These are phyloP conservation scores for Nysson spinosus DNA, from an alignment of 2,888 invertebrate species.

Conservation along the genomic window DNA sequence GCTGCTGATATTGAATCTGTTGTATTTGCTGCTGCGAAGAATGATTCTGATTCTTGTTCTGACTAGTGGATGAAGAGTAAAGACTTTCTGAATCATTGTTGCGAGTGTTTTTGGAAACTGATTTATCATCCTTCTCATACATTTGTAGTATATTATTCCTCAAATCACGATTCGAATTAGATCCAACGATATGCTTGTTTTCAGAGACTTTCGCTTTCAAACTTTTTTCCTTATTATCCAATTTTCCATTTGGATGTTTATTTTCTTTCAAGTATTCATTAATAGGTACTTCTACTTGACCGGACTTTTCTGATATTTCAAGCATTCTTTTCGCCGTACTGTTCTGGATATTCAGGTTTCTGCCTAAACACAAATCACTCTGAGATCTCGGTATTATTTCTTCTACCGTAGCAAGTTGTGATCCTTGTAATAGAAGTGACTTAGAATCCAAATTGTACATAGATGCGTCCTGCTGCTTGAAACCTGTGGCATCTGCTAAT, in stretches of 20 bases:
- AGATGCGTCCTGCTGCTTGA: constrained; percentile 13
- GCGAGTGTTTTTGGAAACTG: not conserved
- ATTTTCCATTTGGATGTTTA: constrained; percentile 39
- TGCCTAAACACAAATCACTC: constrained; percentile 8
- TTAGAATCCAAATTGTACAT: too few species aligned
- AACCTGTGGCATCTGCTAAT: constrained; percentile 60
- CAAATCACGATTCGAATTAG: not conserved
- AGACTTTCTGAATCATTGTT: constrained; percentile 12
- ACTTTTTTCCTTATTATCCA: constrained; percentile 8
- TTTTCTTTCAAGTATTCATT: constrained; percentile 59
- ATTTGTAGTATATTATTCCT: constrained; percentile 8
- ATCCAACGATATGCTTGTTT: constrained; percentile 4
- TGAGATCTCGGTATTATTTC: constrained; percentile 20
- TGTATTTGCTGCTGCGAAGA: not conserved
- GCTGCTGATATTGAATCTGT: constrained; percentile 8
- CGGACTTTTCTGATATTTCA: constrained; percentile 11
- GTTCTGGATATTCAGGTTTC: not conserved
- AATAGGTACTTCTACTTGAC: not conserved
- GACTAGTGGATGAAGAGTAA: constrained; percentile 2
- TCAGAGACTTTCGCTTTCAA: constrained; percentile 4
- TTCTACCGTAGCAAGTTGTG: constrained; percentile 48
- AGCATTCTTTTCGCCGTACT: constrained; percentile 2
- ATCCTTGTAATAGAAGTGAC: constrained; percentile 25
- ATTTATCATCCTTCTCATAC: constrained; percentile 5
- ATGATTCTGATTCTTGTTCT: not conserved